Conservation (phyloP, 2,888 invertebrate species). For the Drosophila anceps region DNA sequence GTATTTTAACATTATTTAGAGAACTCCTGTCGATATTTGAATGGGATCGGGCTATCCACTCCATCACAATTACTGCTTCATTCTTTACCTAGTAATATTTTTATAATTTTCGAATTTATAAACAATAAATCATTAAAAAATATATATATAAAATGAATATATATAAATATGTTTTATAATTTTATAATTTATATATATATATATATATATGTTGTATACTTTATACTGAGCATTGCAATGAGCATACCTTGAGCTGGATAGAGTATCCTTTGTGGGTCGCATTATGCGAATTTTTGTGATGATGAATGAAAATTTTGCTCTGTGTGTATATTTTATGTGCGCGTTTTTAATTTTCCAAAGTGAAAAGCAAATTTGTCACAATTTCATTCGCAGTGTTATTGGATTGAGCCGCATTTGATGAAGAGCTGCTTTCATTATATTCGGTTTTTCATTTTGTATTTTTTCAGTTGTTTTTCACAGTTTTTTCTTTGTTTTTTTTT, state of each 20-base stretch:
- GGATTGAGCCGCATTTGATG: constrained; percentile 76
- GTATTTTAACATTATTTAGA: too few relatives aligned
- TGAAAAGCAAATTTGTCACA: constrained; percentile 79
- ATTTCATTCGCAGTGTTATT: constrained; percentile 67
- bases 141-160: too few relatives aligned
- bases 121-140: too few relatives aligned
- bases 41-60: too few relatives aligned
- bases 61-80: too few relatives aligned
- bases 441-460: constrained; percentile 38
- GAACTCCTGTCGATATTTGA: too few relatives aligned
- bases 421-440: constrained; percentile 60
- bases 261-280: constrained; percentile 35
- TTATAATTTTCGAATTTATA: too few relatives aligned
- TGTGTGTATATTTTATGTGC: constrained; percentile 58
- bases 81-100: too few relatives aligned
- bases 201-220: too few relatives aligned
- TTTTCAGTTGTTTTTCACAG: constrained; percentile 15
- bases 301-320: constrained; percentile 68
- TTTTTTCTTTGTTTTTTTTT: constrained; percentile 15
- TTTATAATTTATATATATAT: too few relatives aligned
- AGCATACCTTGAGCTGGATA: not conserved
- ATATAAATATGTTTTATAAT: too few relatives aligned
- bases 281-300: constrained; percentile 66
- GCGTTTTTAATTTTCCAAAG: constrained; percentile 76
- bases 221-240: not conserved